Percentiles rank a stretch among this genome's conserved stretches.
These are phyloP conservation scores for Erebia aethiops DNA, from an alignment of 2,888 invertebrate species.

Conservation along the genomic window DNA sequence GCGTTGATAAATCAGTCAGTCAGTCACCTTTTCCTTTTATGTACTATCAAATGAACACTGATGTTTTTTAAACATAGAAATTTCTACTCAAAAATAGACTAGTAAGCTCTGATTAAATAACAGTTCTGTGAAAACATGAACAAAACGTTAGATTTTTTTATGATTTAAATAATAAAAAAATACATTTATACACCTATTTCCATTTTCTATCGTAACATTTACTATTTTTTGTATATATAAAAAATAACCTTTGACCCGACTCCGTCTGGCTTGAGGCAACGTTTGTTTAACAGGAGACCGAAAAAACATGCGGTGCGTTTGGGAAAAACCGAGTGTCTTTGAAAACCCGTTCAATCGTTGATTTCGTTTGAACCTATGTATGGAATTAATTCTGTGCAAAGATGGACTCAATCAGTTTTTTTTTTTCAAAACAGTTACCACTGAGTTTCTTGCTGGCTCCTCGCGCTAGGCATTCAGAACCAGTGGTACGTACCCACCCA, in stretches of 20 bases:
- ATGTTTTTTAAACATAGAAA: no score
- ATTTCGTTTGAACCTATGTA: slow-evolving; percentile 1
- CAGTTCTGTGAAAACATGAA: background rate
- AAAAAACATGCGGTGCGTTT: slow-evolving; percentile 5
- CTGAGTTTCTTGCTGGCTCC: no score
- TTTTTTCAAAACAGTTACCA: background rate
- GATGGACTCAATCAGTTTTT: background rate
- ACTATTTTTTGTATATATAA: background rate
- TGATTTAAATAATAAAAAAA: background rate
- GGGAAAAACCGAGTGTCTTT: slow-evolving; percentile 5
- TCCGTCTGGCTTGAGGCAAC: background rate
- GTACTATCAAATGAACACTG: no score
- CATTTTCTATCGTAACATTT: background rate
- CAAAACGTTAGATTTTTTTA: background rate
- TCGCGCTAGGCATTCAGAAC: no score
- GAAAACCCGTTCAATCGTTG: background rate
- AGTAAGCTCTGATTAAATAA: no score
- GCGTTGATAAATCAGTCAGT: no score
- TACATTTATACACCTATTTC: background rate
- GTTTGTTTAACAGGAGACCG: slow-evolving; percentile 1
- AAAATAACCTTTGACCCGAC: background rate
- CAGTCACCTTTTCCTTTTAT: no score
- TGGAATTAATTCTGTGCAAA: background rate
- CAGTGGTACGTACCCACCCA: no score
- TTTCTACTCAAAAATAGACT: no score